Evolutionary conservation across 1,140 invertebrate genomes (phyloP).

Genomic region (Habropoda laboriosa): DNA sequence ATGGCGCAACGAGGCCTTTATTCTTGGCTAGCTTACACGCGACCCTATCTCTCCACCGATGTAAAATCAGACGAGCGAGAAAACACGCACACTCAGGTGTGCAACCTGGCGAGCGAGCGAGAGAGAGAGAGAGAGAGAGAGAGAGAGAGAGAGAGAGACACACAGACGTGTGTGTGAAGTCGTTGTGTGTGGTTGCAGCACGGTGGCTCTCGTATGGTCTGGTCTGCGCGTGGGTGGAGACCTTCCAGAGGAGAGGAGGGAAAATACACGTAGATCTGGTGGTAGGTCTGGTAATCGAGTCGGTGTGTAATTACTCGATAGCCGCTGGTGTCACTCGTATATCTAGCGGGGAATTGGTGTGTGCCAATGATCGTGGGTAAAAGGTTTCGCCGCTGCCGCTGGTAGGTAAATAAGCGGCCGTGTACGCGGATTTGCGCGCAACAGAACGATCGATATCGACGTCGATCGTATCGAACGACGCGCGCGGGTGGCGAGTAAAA

Average conservation of each 20-base stretch:
- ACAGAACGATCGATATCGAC: slow-evolving; percentile 48
- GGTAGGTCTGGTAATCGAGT: slow-evolving; percentile 50
- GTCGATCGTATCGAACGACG: slow-evolving; percentile 54
- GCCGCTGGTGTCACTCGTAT: slow-evolving; percentile 42
- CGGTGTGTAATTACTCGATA: slow-evolving; percentile 56
- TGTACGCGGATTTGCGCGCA: slow-evolving; percentile 14
- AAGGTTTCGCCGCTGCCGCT: too few species aligned
- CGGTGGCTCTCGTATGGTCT: slow-evolving; percentile 27
- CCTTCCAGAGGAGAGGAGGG: slow-evolving; percentile 38
- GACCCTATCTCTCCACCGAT: slow-evolving; percentile 37
- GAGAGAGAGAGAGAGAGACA: too few species aligned
- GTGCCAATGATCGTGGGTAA: slow-evolving; percentile 9
- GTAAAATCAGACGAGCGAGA: slow-evolving; percentile 13
- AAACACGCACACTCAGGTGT: background rate
- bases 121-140: too few species aligned
- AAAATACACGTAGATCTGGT: slow-evolving; percentile 25
- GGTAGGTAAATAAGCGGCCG: slow-evolving; percentile 40
- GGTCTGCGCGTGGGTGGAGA: slow-evolving; percentile 57
- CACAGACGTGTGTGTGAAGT: too few species aligned
- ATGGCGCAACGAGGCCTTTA: slow-evolving; percentile 65
- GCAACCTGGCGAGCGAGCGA: too few species aligned
- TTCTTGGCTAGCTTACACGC: slow-evolving; percentile 42
- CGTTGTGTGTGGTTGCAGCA: background rate
- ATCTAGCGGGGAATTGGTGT: slow-evolving; percentile 40
- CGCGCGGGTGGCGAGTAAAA: slow-evolving; percentile 54